Percentiles rank a stretch among this genome's conserved stretches.
phyloP scores from a whole-genome alignment of 2,113 vertebrate genomes.

The Etheostoma spectabile region DNA sequence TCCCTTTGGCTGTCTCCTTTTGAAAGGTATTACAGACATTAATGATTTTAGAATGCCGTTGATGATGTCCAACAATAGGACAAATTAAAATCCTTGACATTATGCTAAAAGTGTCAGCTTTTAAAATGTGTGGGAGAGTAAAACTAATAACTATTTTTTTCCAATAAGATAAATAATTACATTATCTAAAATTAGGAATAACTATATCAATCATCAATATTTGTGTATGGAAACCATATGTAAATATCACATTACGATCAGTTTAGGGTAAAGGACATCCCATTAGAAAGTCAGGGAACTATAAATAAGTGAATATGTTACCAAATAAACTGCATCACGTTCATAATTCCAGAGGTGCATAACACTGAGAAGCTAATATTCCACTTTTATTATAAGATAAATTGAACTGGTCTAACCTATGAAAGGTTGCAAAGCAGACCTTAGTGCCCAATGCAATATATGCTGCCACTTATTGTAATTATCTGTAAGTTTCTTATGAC shows the following conservation, averaged over 20 bases:
- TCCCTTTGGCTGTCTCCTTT: background rate
- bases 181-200: background rate
- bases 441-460: background rate
- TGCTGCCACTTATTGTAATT: conserved; percentile 15
- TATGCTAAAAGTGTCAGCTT: background rate
- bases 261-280: background rate
- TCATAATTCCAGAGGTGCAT: background rate
- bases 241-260: background rate
- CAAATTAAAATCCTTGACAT: background rate
- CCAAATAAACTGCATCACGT: background rate
- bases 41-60: background rate
- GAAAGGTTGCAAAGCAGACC: background rate
- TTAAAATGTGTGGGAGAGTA: background rate
- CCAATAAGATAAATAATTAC: background rate
- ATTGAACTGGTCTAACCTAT: background rate
- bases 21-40: background rate
- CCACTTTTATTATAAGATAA: background rate
- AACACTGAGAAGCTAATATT: background rate
- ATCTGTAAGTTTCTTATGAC: conserved; percentile 11
- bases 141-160: background rate
- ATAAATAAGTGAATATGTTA: background rate
- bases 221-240: background rate
- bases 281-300: background rate
- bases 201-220: background rate
- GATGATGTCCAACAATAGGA: background rate